Conservation (phyloP, 1,140 invertebrate species). For the Tenebrio molitor region DNA sequence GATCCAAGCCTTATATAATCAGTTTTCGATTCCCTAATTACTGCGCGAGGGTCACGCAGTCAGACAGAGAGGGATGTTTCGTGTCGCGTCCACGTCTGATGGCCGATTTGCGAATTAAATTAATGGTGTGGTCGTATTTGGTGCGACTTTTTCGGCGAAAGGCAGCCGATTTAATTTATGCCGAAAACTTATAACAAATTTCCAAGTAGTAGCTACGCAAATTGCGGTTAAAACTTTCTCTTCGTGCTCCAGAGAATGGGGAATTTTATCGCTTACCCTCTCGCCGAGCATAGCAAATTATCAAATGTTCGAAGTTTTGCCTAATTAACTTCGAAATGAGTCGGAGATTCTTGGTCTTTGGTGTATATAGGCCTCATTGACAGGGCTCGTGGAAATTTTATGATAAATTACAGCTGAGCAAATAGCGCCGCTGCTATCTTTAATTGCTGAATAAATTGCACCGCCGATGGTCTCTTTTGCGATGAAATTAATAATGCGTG, state of each 20-base stretch:
- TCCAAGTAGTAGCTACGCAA: constrained; percentile 53
- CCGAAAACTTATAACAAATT: constrained; percentile 56
- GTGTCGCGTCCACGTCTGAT: constrained; percentile 11
- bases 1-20: constrained; percentile 50
- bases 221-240: constrained; percentile 58
- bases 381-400: constrained; percentile 45
- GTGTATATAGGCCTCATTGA: constrained; percentile 49
- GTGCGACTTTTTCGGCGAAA: constrained; percentile 9
- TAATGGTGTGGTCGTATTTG: neutral
- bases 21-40: constrained; percentile 55
- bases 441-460: constrained; percentile 44
- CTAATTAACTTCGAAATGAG: constrained; percentile 59
- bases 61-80: neutral
- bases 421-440: constrained; percentile 28
- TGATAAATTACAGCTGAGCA: constrained; percentile 47
- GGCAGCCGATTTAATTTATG: constrained; percentile 52
- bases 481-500: constrained; percentile 28
- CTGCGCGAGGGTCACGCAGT: neutral
- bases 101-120: constrained; percentile 32
- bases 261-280: constrained; percentile 56
- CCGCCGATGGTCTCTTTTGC: constrained; percentile 12
- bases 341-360: constrained; percentile 50
- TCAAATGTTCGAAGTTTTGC: constrained; percentile 57
- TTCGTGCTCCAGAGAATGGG: constrained; percentile 36
- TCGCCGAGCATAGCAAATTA: constrained; percentile 54